Conservation (phyloP, 92 coral and sea anemone genomes). For the Virgularia gustaviana region DNA sequence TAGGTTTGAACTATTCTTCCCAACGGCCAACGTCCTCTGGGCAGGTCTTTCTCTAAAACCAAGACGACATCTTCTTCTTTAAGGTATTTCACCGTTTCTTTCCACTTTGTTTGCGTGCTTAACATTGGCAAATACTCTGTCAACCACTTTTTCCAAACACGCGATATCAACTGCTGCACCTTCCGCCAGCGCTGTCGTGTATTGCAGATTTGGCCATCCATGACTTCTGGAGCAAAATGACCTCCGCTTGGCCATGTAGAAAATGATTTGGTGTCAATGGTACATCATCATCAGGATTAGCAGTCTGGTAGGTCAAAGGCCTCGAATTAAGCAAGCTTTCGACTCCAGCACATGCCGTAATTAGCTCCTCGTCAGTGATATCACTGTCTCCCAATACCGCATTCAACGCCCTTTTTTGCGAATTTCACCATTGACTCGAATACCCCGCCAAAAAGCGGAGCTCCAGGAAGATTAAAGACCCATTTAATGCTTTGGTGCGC, state of each 20-base stretch:
- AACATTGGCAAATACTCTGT: constrained; percentile 54
- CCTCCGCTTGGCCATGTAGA: constrained; percentile 55
- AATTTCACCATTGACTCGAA: constrained; percentile 46
- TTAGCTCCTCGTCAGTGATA: constrained; percentile 42
- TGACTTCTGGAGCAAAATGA: constrained; percentile 57
- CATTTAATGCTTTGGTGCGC: constrained; percentile 31
- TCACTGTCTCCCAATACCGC: constrained; percentile 45
- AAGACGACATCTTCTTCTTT: constrained; percentile 58
- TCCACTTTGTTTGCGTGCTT: constrained; percentile 56
- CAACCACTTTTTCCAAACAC: constrained; percentile 55
- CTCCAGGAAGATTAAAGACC: constrained; percentile 48
- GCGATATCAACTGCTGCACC: constrained; percentile 31
- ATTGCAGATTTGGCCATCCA: constrained; percentile 38
- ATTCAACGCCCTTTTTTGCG: constrained; percentile 51
- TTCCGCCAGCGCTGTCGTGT: constrained; percentile 51
- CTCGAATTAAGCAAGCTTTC: constrained; percentile 54
- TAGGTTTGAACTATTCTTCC: constrained; percentile 42
- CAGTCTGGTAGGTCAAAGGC: constrained; percentile 50
- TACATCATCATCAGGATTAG: constrained; percentile 29
- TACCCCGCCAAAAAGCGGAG: constrained; percentile 45
- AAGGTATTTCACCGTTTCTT: constrained; percentile 44
- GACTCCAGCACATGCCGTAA: constrained; percentile 50
- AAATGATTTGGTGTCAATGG: constrained; percentile 39
- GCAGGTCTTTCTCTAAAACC: constrained; percentile 47
- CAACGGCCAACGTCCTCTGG: constrained; percentile 56